Percentiles rank a stretch among this genome's conserved stretches.
phyloP scores from a whole-genome alignment of 2,797 vertebrate genomes.

The Hirundo rustica region DNA sequence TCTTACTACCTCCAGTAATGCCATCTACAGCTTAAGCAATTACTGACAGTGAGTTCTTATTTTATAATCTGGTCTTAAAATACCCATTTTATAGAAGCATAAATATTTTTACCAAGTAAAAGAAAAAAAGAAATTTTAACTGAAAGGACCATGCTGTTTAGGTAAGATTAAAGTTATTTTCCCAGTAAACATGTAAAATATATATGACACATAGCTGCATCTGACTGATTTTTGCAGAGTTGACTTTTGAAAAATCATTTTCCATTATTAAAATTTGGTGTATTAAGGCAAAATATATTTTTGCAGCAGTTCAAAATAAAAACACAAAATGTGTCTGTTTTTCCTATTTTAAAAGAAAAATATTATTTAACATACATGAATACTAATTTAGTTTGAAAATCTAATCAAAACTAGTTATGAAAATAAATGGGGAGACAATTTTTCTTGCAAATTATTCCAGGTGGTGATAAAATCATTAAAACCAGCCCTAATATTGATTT shows the following conservation, averaged over 20 bases:
- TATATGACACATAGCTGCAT: not conserved
- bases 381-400: not conserved
- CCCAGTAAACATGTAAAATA: not conserved
- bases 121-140: not conserved
- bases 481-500: not conserved
- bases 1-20: not conserved
- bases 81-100: not conserved
- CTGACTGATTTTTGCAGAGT: not conserved
- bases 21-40: not conserved
- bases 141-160: not conserved
- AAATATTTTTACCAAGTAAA: not conserved
- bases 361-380: not conserved
- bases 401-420: not conserved
- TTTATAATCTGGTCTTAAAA: not conserved
- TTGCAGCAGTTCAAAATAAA: not conserved
- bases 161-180: not conserved
- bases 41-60: not conserved
- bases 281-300: not conserved
- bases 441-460: not conserved
- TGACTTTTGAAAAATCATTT: not conserved
- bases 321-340: rapidly evolving
- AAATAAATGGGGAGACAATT: not conserved
- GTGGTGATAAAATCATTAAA: not conserved
- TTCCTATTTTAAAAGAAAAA: not conserved
- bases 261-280: not conserved